A percentile compares a stretch with the other conserved stretches of the same genome.
phyloP scores from a whole-genome alignment of 1,140 invertebrate species.

The Thaumatotibia leucotreta region DNA sequence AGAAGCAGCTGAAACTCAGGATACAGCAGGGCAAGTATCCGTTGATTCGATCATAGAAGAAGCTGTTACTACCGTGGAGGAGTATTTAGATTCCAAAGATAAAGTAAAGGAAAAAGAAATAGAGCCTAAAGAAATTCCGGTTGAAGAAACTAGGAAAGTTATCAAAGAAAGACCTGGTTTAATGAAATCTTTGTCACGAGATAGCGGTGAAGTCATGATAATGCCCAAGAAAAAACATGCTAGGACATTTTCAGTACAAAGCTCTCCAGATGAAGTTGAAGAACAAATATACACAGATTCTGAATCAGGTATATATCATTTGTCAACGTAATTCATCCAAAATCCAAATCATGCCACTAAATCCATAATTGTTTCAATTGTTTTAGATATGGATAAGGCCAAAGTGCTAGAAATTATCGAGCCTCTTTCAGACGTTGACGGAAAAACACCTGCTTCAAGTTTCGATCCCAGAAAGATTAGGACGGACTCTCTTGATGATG shows the following conservation, averaged over 20 bases:
- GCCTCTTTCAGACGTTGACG: constrained; percentile 66
- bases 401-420: constrained; percentile 76
- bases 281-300: constrained; percentile 76
- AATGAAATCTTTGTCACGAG: constrained; percentile 62
- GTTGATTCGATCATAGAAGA: constrained; percentile 69
- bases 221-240: constrained; percentile 68
- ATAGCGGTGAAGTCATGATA: constrained; percentile 66
- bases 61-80: constrained; percentile 63
- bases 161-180: constrained; percentile 56
- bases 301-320: constrained; percentile 73
- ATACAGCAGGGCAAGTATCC: constrained; percentile 53
- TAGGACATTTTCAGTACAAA: constrained; percentile 73
- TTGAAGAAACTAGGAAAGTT: constrained; percentile 44
- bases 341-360: background rate
- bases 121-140: constrained; percentile 35
- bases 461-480: constrained; percentile 71
- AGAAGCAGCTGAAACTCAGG: constrained; percentile 33
- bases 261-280: constrained; percentile 75
- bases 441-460: constrained; percentile 54
- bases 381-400: constrained; percentile 74
- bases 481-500: constrained; percentile 73
- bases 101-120: constrained; percentile 32
- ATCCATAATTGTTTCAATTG: constrained; percentile 7
- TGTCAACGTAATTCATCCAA: constrained; percentile 8
- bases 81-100: constrained; percentile 46